Evolutionary conservation across 2,888 invertebrate genomes (phyloP), one percentile per base, ranked within the genome.

Genomic region (Athrips mouffetella): DNA sequence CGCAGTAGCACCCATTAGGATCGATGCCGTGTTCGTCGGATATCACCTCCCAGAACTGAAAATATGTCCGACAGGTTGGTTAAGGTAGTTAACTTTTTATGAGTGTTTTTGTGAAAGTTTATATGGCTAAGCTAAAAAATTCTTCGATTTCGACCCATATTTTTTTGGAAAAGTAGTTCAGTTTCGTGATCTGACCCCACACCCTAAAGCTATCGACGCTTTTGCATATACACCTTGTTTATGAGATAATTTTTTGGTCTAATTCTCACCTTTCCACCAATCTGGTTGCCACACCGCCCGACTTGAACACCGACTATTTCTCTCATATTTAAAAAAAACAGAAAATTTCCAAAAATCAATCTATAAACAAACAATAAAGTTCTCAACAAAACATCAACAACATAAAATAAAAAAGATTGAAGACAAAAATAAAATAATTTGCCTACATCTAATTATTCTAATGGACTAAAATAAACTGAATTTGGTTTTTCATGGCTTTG

Each of bases 1-100:
- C 93, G 55, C 87, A 76, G 71, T 91, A 93, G 46, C 60, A 56
- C 1, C 85, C 84, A 2, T 60, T 54, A 0, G 91, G 90, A 64
- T 92, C 91, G 59, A 94, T 92, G 18, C 93, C 93, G 67, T 94
- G 93, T 63, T 93, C 94, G 64, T 94, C 94, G 5, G 94, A 94
- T 65, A 95, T 94, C 30, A 94, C 93, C 73, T 95, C 94, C 94
- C 94, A 94, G 74, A 94, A 94, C 93, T 94, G 77, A 44, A 80
- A 81, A 55, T 4, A 11, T 1, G 6, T 11, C 2, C n/a, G n/a
- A n/a, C n/a, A n/a, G n/a, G n/a, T n/a, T n/a, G n/a, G n/a, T n/a
- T n/a, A n/a, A n/a, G n/a, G n/a, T n/a, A n/a, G n/a, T n/a, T n/a
- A n/a, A n/a, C n/a, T n/a, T n/a, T n/a, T n/a, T n/a, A n/a, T n/a